Conservation (phyloP, 2,888 invertebrate species). For the Agriopis marginaria region DNA sequence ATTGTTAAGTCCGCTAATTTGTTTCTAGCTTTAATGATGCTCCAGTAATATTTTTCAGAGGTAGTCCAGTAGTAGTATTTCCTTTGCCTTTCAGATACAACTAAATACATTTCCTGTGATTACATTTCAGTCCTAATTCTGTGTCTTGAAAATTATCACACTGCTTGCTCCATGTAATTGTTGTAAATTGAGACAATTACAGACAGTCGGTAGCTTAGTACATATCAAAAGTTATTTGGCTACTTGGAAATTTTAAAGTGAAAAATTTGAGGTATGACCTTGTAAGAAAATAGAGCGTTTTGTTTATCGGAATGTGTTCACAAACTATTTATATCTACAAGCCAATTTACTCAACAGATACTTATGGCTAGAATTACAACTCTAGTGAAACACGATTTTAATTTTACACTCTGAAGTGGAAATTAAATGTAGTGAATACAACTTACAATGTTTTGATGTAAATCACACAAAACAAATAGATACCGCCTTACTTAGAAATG, state of each 20-base stretch:
- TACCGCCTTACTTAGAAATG: neutral
- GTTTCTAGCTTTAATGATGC: neutral
- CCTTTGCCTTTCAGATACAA: neutral
- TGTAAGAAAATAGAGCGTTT: constrained; percentile 18
- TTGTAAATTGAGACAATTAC: neutral
- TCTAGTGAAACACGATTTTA: constrained; percentile 13
- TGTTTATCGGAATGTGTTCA: constrained; percentile 27
- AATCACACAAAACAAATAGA: constrained; percentile 10
- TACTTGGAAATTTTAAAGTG: neutral
- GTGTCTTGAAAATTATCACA: neutral
- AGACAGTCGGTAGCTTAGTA: neutral
- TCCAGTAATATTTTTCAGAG: neutral
- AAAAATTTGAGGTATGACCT: constrained; percentile 21
- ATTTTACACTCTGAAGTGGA: neutral
- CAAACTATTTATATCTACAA: constrained; percentile 29
- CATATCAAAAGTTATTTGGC: neutral
- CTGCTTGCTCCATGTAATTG: neutral
- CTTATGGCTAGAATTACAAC: constrained; percentile 12
- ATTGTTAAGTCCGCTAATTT: neutral
- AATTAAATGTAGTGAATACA: neutral
- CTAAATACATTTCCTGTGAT: neutral
- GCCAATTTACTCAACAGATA: constrained; percentile 15
- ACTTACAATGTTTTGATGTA: neutral
- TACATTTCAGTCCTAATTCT: neutral
- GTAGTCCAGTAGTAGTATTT: neutral